Evolutionary conservation across 2,113 vertebrate genomes (phyloP).

Genomic region (Globicephala melas): DNA sequence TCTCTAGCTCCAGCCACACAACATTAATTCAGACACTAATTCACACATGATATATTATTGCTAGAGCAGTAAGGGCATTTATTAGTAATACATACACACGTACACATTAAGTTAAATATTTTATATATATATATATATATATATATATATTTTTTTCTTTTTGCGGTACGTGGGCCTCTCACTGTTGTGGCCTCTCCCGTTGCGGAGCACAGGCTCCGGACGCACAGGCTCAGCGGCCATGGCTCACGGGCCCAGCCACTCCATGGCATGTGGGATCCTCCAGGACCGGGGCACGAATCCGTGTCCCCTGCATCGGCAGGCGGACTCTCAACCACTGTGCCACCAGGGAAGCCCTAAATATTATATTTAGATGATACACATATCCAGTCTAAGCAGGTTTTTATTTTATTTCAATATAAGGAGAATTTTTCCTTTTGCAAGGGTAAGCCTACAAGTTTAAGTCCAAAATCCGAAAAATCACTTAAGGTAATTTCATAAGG

Average conservation of each 20-base stretch:
- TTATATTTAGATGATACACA: constrained; percentile 24
- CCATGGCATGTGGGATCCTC: no score
- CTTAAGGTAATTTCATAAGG: not conserved
- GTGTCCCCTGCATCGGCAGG: no score
- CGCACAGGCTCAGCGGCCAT: no score
- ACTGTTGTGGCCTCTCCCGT: no score
- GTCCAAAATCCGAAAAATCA: not conserved
- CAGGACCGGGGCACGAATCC: no score
- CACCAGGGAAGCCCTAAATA: not conserved
- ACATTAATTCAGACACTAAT: constrained; percentile 81
- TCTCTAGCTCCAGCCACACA: constrained; percentile 66
- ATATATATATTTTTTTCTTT: no score
- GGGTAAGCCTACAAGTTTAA: not conserved
- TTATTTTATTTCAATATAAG: constrained; percentile 55
- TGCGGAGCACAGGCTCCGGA: no score
- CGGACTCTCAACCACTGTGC: no score
- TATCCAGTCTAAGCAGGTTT: constrained; percentile 24
- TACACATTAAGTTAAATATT: constrained; percentile 34
- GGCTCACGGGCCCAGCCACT: no score
- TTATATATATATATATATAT: not conserved
- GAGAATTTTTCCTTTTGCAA: constrained; percentile 9
- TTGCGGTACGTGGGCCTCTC: no score
- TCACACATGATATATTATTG: constrained; percentile 74
- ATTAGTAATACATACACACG: constrained; percentile 46
- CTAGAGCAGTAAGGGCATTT: constrained; percentile 62